Base-by-base conservation (phyloP, 53 echinoderm and acorn worm species). In the Paracentrotus lividus region DNA sequence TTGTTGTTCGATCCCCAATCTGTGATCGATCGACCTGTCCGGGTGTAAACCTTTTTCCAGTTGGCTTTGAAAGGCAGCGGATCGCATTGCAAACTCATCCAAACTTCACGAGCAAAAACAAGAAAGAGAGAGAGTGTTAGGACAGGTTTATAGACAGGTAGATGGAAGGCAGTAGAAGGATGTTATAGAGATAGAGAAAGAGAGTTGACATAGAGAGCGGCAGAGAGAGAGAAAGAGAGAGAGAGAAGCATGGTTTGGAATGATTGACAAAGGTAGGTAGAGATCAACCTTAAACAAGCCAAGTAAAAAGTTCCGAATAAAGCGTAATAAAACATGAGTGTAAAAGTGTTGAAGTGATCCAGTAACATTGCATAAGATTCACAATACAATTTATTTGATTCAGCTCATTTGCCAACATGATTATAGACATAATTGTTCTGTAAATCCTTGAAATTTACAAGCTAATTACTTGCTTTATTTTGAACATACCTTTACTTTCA, bases 1-100 rank as follows among this genome's bases (percentile, higher is more conserved):
- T 90, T 90, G 56, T 69, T 72, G 47, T 90, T 90, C 90, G 90
- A 90, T 90, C 90, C 90, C 89, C 90, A 90, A 90, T 90, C 72
- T 69, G 47, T 27, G 68, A 90, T 90, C 90, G 90, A 90, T 90
- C 86, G 86, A 34, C 53, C 86, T 86, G 86, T 86, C 86, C 56
- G 12, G 86, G 53, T 86, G 56, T 56, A 86, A 86, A 86, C 86
- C n/a, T n/a, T 55, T 85, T 51, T 49, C 43, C 60, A 36, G 57
- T 23, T 21, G 33, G 88, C 88, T 13, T 89, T 43, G 89, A 89
- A 42, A 89, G 29, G 56, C 33, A 86, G 36, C 56, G 55, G 87
- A 87, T 55, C 87, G 87, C 56, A 4, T 57, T 55, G 54, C 87
- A 87, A 89, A 89, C 54, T 42, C 59, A 56, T 89, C 34, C 59